These are phyloP conservation scores for Schrankia costaestrigalis DNA, from an alignment of 2,888 invertebrate genomes.

Conservation along the genomic window DNA sequence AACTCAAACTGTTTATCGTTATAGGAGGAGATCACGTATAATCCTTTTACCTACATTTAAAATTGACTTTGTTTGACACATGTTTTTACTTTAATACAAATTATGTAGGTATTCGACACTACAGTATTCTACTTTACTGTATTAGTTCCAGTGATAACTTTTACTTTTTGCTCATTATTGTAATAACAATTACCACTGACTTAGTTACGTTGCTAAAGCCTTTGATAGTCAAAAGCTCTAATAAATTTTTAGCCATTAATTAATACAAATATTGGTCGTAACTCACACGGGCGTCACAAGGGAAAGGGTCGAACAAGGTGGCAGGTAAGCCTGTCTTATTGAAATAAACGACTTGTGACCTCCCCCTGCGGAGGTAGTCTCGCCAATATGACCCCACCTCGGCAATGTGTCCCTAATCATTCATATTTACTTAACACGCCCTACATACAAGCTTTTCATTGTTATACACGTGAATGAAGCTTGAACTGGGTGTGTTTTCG, in stretches of 20 bases:
- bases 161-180: too few relatives aligned
- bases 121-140: too few relatives aligned
- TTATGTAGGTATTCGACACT: too few relatives aligned
- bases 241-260: constrained; percentile 42
- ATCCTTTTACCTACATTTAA: too few relatives aligned
- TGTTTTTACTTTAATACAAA: too few relatives aligned
- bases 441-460: constrained; percentile 12
- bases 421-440: constrained; percentile 31
- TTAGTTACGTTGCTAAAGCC: too few relatives aligned
- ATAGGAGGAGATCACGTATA: too few relatives aligned
- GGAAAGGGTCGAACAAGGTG: constrained; percentile 42
- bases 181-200: too few relatives aligned
- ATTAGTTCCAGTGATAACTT: too few relatives aligned
- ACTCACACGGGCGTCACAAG: constrained; percentile 36
- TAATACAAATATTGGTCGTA: constrained; percentile 55
- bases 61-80: too few relatives aligned
- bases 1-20: too few relatives aligned
- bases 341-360: constrained; percentile 57
- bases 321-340: constrained; percentile 55
- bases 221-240: constrained; percentile 10
- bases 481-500: constrained; percentile 15
- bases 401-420: constrained; percentile 24
- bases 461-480: constrained; percentile 12
- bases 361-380: constrained; percentile 30
- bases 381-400: constrained; percentile 21